Base-by-base conservation (phyloP, 2,888 invertebrate species). In the Dioctria rufipes region DNA sequence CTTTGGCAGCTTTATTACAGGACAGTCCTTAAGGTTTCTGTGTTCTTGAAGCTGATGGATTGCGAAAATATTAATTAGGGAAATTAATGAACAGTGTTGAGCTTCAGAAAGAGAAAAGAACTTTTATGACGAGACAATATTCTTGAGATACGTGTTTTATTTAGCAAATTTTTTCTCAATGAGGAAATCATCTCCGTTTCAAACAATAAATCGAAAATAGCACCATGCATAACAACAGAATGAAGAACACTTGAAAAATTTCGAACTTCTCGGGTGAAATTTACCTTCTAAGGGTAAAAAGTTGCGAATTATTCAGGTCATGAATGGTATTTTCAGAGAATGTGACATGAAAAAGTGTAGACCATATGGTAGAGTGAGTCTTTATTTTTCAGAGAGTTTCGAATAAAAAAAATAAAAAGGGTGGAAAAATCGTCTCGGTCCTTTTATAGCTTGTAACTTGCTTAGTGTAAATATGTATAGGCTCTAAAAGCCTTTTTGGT, bases 381-480 rank as follows among this genome's bases (percentile, higher is more conserved):
- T 67, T 67, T 54, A 71, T 71, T 49, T 49, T 69, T n/a, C 58
- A 58, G 11, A 58, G 25, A 58, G n/a, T 71, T 54, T 51, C 9
- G 39, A 49, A 51, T 25, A 25, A 25, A 25, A 25, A 25, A 25
- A 25, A 25, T 25, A 25, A 71, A 71, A 71, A 39, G 37, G 54
- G 46, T 51, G 49, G 54, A 11, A 54, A 71, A 9, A 37, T 71
- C 71, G 71, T 51, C 54, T 46, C 37, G 51, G 71, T 71, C 71
- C 71, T 71, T 71, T 71, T 71, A 54, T 51, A 51, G 71, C 71
- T n/a, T 51, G 71, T 71, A 51, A 71, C 71, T 71, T 51, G 71
- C 71, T 51, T 71, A 54, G 71, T 71, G 71, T 58, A 58, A 58
- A 58, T 58, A 51, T 25, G 25, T 25, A 25, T 2, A 58, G 58